Percentiles rank a stretch among this genome's conserved stretches.
phyloP scores from a whole-genome alignment of 2,797 vertebrate genomes.

The Gallinago solitaria region DNA sequence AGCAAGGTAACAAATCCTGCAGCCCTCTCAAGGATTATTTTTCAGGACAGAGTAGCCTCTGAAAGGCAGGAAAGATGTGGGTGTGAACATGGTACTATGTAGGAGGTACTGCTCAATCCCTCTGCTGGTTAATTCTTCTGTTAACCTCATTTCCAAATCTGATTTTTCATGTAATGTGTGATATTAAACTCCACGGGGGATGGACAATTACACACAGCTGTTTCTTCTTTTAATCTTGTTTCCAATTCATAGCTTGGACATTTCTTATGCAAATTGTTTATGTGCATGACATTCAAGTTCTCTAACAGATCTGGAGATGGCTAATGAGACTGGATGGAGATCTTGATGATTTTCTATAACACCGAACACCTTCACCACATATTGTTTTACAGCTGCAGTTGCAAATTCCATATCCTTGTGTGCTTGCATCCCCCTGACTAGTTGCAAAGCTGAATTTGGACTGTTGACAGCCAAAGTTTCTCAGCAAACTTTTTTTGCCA shows the following conservation, averaged over 20 bases:
- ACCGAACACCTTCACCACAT: background rate
- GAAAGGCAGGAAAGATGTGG: background rate
- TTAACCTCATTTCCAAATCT: conserved; percentile 63
- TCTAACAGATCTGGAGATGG: background rate
- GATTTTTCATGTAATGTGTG: conserved; percentile 47
- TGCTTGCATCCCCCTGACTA: background rate
- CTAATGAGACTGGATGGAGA: conserved; percentile 11
- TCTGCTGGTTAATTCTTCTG: conserved; percentile 53
- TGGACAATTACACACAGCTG: conserved; percentile 45
- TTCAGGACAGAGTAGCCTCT: conserved; percentile 6
- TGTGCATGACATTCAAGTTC: conserved; percentile 13
- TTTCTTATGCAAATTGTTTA: conserved; percentile 60
- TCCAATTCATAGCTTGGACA: conserved; percentile 4
- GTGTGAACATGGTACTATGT: background rate
- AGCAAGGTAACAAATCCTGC: conserved; percentile 36
- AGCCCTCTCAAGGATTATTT: background rate
- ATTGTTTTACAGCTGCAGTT: background rate
- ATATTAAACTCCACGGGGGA: conserved; percentile 53
- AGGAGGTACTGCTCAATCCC: conserved; percentile 33
- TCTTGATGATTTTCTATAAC: background rate
- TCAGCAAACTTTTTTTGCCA: background rate
- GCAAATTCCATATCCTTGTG: background rate
- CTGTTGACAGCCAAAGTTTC: background rate
- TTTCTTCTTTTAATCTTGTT: conserved; percentile 62
- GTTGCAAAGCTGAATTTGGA: background rate